A percentile compares a stretch with the other conserved stretches of the same genome.
Evolutionary conservation across 2,113 vertebrate species (phyloP).

Genomic region (Speoplatyrhinus poulsoni): DNA sequence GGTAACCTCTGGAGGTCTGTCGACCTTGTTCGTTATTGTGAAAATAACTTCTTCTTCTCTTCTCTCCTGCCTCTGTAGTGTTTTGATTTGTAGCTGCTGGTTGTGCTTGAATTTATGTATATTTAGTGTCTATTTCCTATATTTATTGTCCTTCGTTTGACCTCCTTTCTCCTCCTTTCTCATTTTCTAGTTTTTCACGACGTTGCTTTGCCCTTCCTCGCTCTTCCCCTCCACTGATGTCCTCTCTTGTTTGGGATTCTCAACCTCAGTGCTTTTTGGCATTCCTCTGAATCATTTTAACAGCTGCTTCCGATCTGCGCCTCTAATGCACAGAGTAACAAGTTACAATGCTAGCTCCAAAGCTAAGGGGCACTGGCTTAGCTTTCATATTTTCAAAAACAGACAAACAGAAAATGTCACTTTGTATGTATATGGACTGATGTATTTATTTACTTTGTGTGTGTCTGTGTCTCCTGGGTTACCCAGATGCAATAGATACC

Average conservation of each 20-base stretch:
- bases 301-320: no score
- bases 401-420: conserved; percentile 27
- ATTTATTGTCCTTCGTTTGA: not conserved
- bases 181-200: not conserved
- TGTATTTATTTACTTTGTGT: not conserved
- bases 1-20: conserved; percentile 24
- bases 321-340: conserved; percentile 25
- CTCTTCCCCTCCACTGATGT: conserved; percentile 16
- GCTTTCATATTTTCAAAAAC: conserved; percentile 17
- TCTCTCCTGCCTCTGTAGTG: not conserved
- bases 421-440: conserved; percentile 9
- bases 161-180: not conserved
- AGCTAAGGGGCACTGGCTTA: conserved; percentile 17
- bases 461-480: conserved; percentile 23
- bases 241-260: conserved; percentile 14
- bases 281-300: no score
- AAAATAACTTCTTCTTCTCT: not conserved
- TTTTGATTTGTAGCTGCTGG: no score
- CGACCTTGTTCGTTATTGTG: not conserved
- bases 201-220: no score
- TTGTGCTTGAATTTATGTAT: not conserved
- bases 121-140: not conserved
- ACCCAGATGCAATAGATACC: conserved; percentile 59
- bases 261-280: no score
- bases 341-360: conserved; percentile 36